Evolutionary conservation across 1,140 invertebrate species (phyloP), one percentile per base, ranked within the genome.

Genomic region (Trichonephila clavipes): DNA sequence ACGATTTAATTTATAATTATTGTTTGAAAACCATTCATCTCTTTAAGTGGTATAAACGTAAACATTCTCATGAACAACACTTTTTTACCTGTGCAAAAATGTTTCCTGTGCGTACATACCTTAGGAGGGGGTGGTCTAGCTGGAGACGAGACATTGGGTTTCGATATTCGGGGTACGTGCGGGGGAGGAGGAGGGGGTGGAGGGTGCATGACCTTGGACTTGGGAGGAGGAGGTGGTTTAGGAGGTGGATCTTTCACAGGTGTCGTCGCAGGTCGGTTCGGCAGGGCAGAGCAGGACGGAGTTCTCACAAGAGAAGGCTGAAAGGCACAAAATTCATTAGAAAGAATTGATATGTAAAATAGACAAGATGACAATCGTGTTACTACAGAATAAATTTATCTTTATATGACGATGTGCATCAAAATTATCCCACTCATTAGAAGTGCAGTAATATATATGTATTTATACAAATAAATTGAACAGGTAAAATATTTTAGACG

Each of bases 51-150:
- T 1, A 82, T 82, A 69, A 51, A 51, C 0, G 0, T 12, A 10
- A 51, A 51, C 51, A 51, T 51, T 51, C 7, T 0, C 51, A 51
- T 51, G 51, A 51, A 10, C 51, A 51, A 12, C 51, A 51, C 51
- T 12, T 51, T 51, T 51, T 51, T 51, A 51, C 51, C 0, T 10
- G 7, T 12, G 51, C 51, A 12, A 51, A 51, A 51, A 51, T 5
- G 51, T 10, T 51, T 24, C 6, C 0, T 8, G 21, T n/a, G 24
- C 3, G 12, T 66, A n/a, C 86, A 34, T 85, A 94, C 93, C 64
- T 94, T 94, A 5, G 93, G 93, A n/a, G 93, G 93, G 8, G 93
- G 93, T 59, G 93, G 93, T 44, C 93, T 82, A 21, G 93, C 81
- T 0, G 93, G 93, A 34, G 93, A 85, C 3, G 85, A 44, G 16